Evolutionary conservation across 2,888 invertebrate genomes (phyloP), one percentile per base, ranked within the genome.

Genomic region (Catocala sponsa): DNA sequence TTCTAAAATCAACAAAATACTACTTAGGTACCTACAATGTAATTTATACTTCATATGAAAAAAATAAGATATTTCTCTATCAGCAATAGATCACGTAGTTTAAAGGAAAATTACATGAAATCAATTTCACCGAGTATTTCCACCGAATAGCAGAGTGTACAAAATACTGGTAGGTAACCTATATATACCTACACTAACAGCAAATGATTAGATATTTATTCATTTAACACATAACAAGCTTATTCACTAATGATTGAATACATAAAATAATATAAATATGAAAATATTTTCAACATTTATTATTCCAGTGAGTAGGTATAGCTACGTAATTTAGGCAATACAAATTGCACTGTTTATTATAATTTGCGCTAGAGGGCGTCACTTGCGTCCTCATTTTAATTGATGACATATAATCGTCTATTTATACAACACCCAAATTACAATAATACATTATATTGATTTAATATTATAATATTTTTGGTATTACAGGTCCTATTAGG

Each of bases 241-340:
- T 76, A 79, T 60, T 13, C 47, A 72, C 80, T 74, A 77, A 76
- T 76, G 68, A 79, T 67, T 71, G 54, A 79, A 72, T 76, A 82
- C 69, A 79, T 76, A 71, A 72, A 78, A 72, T 65, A 69, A 77
- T 79, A 76, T 65, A 67, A 73, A 68, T 66, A 82, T 59, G 81
- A 86, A 86, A 85, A 85, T 85, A 87, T 79, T 76, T 65, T 79
- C 53, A 81, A 83, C 78, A 83, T 82, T 79, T 72, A 75, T 68
- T 75, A 72, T 74, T 68, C 71, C 51, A 68, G 68, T 74, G 72
- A 64, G 69, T 76, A 25, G 1, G 25, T 25, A 72, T 42, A 52
- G 43, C 70, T 78, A 70, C 60, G 61, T 78, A 38, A 38, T 7
- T 38, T 38, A 78, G 71, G 79, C 77, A 76, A 78, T 79, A 58